Evolutionary conservation across 2,888 invertebrate genomes (phyloP), one percentile per base, ranked within the genome.

Genomic region (Ophion ellenae): DNA sequence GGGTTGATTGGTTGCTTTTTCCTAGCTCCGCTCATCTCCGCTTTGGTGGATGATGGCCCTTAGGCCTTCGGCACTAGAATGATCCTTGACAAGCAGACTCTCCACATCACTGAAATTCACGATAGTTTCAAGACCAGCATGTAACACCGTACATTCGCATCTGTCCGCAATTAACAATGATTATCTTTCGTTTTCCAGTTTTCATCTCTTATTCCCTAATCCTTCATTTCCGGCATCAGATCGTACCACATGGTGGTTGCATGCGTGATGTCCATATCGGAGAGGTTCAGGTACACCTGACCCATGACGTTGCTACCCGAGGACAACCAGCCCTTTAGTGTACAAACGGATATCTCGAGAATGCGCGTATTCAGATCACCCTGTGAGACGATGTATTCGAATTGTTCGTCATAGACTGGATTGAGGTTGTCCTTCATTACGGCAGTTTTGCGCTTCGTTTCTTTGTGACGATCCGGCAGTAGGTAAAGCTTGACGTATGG

Each of bases 401-500:
- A 98, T 89, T 97, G 97, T 92, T 98, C 98, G 94, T 99, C 98
- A 93, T 97, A 99, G 40, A 97, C 96, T 0, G 99, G 98, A 95
- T 97, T 98, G 92, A 98, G 98, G 92, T 97, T 98, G 94, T 99
- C 98, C 93, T 98, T 98, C 86, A 97, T 95, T 17, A 97, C 97
- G 89, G 95, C 96, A 17, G 98, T 98, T 94, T 98, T 98, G 67
- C 98, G 96, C 94, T 98, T 98, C 0, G 97, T 96, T 88, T 98
- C 98, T 94, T 97, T 98, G 70, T 97, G 96, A 80, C 97, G 96
- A 80, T 97, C 97, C 0, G 98, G 98, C 85, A 98, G 94, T 87
- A 98, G 95, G 93, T 98, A 98, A 45, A 98, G 93, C 93, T 98
- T 98, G 0, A 98, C 98, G 92, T 98, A 98, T 0, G 98, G 97